A percentile compares a stretch with the other conserved stretches of the same genome.
phyloP scores from a whole-genome alignment of 1,140 invertebrate species.

The Scylla paramamosain region DNA sequence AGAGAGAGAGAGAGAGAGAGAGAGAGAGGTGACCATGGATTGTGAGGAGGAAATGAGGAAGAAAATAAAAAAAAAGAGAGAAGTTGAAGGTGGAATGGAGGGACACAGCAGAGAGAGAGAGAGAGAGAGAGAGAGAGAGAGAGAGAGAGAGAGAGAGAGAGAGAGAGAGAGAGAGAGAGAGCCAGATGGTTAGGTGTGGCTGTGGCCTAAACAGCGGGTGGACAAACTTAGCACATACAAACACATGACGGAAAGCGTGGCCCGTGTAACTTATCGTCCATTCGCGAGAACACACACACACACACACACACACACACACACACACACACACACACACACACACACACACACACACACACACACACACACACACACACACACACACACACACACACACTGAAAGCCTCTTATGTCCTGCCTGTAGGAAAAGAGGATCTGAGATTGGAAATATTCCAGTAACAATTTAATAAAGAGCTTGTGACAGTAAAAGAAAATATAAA shows the following conservation, averaged over 20 bases:
- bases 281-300: not conserved
- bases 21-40: too few species aligned
- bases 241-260: too few species aligned
- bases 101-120: slow-evolving; percentile 12
- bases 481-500: too few species aligned
- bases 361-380: slow-evolving; percentile 45
- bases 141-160: not conserved
- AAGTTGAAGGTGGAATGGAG: too few species aligned
- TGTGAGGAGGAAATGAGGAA: too few species aligned
- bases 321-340: not conserved
- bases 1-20: not conserved
- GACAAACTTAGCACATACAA: too few species aligned
- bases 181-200: not conserved
- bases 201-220: too few species aligned
- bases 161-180: slow-evolving; percentile 18
- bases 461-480: too few species aligned
- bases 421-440: not conserved
- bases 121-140: not conserved
- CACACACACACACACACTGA: slow-evolving; percentile 14
- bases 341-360: slow-evolving; percentile 42
- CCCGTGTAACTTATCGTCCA: not conserved
- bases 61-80: too few species aligned
- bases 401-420: not conserved
- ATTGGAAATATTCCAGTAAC: too few species aligned
- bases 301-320: slow-evolving; percentile 32